phyloP scores from a whole-genome alignment of 2,113 vertebrate species.

The Cettia cetti region DNA sequence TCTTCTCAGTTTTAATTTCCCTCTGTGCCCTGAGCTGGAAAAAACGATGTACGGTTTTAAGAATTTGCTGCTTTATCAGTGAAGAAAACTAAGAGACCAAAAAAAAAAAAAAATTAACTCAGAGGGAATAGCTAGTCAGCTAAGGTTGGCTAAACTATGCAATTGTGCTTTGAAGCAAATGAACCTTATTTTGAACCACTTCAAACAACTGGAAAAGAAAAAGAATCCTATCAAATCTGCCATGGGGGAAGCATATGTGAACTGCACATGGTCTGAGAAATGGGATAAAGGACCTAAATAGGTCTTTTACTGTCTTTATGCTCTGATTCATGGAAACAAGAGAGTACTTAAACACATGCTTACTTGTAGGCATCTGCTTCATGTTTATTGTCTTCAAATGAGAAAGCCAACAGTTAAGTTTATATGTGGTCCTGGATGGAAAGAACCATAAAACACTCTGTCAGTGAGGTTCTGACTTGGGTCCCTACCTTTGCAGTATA shows the following conservation, averaged over 20 bases:
- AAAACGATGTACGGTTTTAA: background rate
- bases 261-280: slow-evolving; percentile 8
- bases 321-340: slow-evolving; percentile 36
- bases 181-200: background rate
- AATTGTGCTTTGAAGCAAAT: background rate
- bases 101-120: background rate
- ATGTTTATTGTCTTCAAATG: background rate
- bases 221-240: background rate
- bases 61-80: background rate
- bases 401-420: slow-evolving; percentile 19
- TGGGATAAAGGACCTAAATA: slow-evolving; percentile 14
- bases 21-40: rapidly evolving
- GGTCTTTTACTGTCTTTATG: slow-evolving; percentile 32
- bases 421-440: background rate
- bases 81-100: background rate
- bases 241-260: slow-evolving; percentile 12
- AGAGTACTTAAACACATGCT: slow-evolving; percentile 40
- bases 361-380: slow-evolving; percentile 25
- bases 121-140: background rate
- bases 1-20: background rate
- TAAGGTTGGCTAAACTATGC: background rate
- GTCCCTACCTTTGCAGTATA: background rate
- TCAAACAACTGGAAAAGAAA: background rate
- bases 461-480: background rate
- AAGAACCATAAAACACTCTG: background rate